Base-by-base conservation (phyloP, 2,888 invertebrate genomes). In the Scrobipalpa atriplicella region DNA sequence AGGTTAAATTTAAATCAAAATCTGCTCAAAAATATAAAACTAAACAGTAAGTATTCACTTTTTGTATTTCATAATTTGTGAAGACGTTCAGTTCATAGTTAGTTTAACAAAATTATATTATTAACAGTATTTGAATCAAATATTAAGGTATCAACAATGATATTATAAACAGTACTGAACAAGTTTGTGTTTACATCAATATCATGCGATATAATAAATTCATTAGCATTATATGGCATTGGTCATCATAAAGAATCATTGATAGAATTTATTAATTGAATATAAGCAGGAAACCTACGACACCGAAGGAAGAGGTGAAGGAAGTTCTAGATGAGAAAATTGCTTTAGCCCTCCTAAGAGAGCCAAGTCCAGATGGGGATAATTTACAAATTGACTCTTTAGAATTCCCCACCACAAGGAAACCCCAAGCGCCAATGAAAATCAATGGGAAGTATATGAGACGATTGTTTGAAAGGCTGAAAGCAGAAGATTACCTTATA, bases 281-380 rank as follows among this genome's bases (percentile, higher is more conserved):
- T 29, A 29, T 29, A 3, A 3, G 2, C 29, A 29, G 29, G 5
- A 5, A 29, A 21, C 3, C 11, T 11, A 36, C 11, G 10, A 8
- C n/a, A 16, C 9, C 16, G 10, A 58, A 2, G 58, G 1, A 5
- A n/a, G 8, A 58, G n/a, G 11, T 7, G 6, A 38, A 18, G 16
- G 2, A 6, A 0, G 18, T 69, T 1, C 67, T 77, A 2, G 66
- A 75, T 13, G 78, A 79, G 52, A 62, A 70, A 1, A 77, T 83
- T 70, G 84, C 79, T 0, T 68, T 78, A 5, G 68, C 73, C 0
- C 67, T 86, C 1, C 38, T 86, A 0, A 66, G 77, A 7, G 78
- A 76, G 0, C 86, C 86, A 0, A 73, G 75, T 7, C 79, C 83
- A 11, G 87, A 88, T 39, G 87, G 87, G 1, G 87, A 87, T 66